Conservation (phyloP, 2,888 invertebrate species). For the Leistus spinibarbis region DNA sequence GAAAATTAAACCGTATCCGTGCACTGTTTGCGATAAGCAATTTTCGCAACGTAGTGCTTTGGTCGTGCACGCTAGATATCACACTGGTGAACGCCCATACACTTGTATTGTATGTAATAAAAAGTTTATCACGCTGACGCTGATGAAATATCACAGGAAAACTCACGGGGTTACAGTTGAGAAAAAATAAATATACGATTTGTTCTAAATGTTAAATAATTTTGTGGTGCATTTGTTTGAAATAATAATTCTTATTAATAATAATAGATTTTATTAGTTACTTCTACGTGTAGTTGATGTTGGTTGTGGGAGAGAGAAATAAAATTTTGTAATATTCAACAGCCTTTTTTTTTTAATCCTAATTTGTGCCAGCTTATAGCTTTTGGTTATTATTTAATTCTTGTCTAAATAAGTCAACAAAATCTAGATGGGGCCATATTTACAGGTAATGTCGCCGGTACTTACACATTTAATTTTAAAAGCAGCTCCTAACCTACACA, state of each 20-base stretch:
- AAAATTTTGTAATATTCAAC: background rate
- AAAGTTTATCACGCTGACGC: constrained; percentile 59
- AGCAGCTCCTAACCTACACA: no score
- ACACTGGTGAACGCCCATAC: constrained; percentile 52
- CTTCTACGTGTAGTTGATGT: background rate
- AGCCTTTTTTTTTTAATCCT: background rate
- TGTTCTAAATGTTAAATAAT: background rate
- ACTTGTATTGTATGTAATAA: constrained; percentile 37
- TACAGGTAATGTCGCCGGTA: background rate
- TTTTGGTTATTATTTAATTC: no score
- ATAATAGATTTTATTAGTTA: background rate
- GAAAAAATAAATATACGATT: background rate
- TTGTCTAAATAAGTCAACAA: no score
- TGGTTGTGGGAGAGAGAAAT: background rate
- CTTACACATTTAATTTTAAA: no score
- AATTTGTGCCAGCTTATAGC: no score
- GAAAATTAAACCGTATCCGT: constrained; percentile 57
- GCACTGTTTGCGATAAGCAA: constrained; percentile 58
- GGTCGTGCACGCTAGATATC: constrained; percentile 44
- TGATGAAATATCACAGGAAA: background rate
- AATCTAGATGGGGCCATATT: background rate
- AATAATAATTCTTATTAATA: background rate
- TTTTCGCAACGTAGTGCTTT: constrained; percentile 58
- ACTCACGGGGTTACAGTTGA: background rate
- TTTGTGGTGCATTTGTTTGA: background rate